Evolutionary conservation across 1,140 invertebrate genomes (phyloP).

Genomic region (Drosophila nikananu): DNA sequence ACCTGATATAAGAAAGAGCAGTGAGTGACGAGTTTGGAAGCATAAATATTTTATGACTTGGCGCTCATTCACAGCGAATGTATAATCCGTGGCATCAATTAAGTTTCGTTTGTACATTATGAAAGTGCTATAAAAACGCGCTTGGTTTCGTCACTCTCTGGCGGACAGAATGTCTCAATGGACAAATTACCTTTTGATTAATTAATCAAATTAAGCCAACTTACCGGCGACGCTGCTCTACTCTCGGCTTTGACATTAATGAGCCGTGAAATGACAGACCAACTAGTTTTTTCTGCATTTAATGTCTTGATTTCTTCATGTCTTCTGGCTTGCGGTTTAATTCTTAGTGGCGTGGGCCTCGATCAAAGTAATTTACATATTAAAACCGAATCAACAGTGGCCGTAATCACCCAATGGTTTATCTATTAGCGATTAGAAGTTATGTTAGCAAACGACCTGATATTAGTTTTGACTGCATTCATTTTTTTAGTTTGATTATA

Average conservation of each 20-base stretch:
- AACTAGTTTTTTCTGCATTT: slow-evolving; percentile 59
- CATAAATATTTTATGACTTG: slow-evolving; percentile 29
- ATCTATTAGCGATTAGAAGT: slow-evolving; percentile 6
- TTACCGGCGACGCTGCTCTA: slow-evolving; percentile 23
- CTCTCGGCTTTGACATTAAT: slow-evolving; percentile 61
- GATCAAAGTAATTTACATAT: slow-evolving; percentile 26
- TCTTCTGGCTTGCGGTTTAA: slow-evolving; percentile 22
- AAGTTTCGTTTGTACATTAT: slow-evolving; percentile 24
- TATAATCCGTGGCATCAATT: not conserved
- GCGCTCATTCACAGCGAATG: not conserved
- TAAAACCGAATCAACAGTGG: slow-evolving; percentile 4
- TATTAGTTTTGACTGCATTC: not conserved
- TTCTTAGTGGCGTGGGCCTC: slow-evolving; percentile 25
- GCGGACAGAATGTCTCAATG: slow-evolving; percentile 1
- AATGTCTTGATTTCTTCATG: slow-evolving; percentile 24
- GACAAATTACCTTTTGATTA: slow-evolving; percentile 36
- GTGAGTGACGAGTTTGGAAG: not conserved
- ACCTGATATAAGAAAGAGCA: not conserved
- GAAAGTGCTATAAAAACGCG: slow-evolving; percentile 17
- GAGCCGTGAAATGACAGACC: slow-evolving; percentile 63
- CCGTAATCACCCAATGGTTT: slow-evolving; percentile 11
- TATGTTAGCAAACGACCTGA: not conserved
- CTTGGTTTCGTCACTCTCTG: not conserved
- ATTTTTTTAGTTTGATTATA: not conserved
- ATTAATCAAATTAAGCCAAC: slow-evolving; percentile 39